Percentiles rank a stretch among this genome's conserved stretches.
phyloP scores from a whole-genome alignment of 2,888 invertebrate genomes.

The Salpingus planirostris region DNA sequence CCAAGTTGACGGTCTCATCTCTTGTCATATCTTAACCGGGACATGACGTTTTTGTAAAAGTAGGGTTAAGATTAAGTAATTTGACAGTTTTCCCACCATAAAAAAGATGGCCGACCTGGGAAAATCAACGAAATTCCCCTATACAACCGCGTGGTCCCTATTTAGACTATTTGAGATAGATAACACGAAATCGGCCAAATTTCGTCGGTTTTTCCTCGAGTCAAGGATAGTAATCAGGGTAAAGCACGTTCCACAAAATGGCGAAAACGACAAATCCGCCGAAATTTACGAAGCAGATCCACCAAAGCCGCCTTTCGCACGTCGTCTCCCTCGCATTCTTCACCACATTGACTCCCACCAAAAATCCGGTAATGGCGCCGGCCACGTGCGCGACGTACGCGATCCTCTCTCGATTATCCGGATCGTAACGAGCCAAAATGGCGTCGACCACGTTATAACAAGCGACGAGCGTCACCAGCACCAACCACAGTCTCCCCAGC shows the following conservation, averaged over 20 bases:
- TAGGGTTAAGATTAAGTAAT: too few relatives aligned
- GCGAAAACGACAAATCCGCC: conserved; percentile 58
- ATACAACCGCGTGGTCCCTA: too few relatives aligned
- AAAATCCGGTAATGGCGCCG: conserved; percentile 74
- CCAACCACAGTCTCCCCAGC: conserved; percentile 72
- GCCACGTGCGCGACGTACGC: conserved; percentile 83
- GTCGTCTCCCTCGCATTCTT: conserved; percentile 52
- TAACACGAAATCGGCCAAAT: too few relatives aligned
- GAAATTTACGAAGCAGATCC: conserved; percentile 63
- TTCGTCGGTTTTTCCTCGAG: too few relatives aligned
- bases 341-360: conserved; percentile 56
- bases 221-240: too few relatives aligned
- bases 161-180: too few relatives aligned
- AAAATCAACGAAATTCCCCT: too few relatives aligned
- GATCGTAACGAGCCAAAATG: conserved; percentile 76
- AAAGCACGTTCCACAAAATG: conserved; percentile 28
- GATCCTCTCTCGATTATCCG: conserved; percentile 63
- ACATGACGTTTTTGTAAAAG: too few relatives aligned
- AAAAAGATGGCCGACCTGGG: too few relatives aligned
- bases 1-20: too few relatives aligned
- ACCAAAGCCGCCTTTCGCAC: conserved; percentile 54
- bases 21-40: too few relatives aligned
- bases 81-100: too few relatives aligned
- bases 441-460: conserved; percentile 87
- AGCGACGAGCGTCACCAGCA: conserved; percentile 71